Evolutionary conservation across 2,797 vertebrate genomes (phyloP).

Genomic region (Limosa lapponica): DNA sequence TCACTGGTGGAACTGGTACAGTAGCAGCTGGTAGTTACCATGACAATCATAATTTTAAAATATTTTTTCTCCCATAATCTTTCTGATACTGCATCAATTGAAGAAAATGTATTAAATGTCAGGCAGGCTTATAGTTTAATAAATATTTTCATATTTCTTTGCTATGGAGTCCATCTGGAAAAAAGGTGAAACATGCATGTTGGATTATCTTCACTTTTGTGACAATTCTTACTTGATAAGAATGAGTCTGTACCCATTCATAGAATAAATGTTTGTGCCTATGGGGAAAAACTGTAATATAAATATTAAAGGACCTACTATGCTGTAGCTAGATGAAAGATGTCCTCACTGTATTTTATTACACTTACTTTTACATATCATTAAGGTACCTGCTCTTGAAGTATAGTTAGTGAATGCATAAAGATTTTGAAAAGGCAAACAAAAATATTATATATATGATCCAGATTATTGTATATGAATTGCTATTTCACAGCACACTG

Average conservation of each 20-base stretch:
- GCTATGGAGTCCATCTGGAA: background rate
- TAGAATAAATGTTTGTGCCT: background rate
- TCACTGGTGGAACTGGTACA: background rate
- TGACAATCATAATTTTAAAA: conserved; percentile 45
- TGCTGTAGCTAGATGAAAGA: background rate
- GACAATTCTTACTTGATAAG: background rate
- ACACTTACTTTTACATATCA: background rate
- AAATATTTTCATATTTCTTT: conserved; percentile 33
- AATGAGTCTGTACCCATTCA: background rate
- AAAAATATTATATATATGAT: background rate
- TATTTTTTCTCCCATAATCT: background rate
- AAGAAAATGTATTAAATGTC: background rate
- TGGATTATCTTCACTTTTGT: background rate
- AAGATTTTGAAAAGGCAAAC: background rate
- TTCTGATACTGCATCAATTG: background rate
- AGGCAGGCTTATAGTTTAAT: background rate
- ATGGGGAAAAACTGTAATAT: background rate
- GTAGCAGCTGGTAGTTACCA: conserved; percentile 28
- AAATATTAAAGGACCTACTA: background rate
- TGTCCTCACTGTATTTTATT: background rate
- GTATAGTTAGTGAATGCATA: background rate
- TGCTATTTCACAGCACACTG: background rate
- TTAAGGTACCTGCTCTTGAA: background rate
- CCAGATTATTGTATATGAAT: background rate
- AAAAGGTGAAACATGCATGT: background rate